Evolutionary conservation across 2,888 invertebrate species (phyloP), one percentile per base, ranked within the genome.

Genomic region (Digitonthophagus gazella): DNA sequence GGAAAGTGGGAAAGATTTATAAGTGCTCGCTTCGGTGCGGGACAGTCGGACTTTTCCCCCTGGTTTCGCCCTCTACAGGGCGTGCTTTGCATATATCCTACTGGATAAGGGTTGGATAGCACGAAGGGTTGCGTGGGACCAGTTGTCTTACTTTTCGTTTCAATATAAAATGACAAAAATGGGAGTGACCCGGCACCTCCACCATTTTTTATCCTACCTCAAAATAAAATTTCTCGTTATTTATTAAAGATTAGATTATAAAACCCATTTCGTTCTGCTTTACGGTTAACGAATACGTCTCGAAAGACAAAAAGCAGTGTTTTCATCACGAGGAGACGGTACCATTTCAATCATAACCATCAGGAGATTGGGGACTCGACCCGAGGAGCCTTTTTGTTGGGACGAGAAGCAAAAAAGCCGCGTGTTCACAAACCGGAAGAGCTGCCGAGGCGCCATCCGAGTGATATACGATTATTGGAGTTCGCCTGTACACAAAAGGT

Each of bases 161-260:
- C 11, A 44, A 44, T 44, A 11, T 44, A 44, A 44, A 44, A 44
- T 44, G 28, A 11, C 11, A 44, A 44, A 44, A 44, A 44, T 44
- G n/a, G n/a, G n/a, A n/a, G n/a, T n/a, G n/a, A 44, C 54, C 54
- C 54, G 54, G 57, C 57, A 5, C 57, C 57, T 57, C 57, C 57
- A 11, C 57, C 57, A 57, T 1, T 57, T n/a, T 57, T 14, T n/a
- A 57, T n/a, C n/a, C n/a, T n/a, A n/a, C n/a, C n/a, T n/a, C n/a
- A n/a, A n/a, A n/a, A n/a, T n/a, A n/a, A n/a, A n/a, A n/a, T n/a
- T n/a, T n/a, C n/a, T n/a, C n/a, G n/a, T n/a, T n/a, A n/a, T n/a
- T n/a, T n/a, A n/a, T n/a, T n/a, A n/a, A n/a, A n/a, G n/a, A n/a
- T n/a, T n/a, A n/a, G n/a, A n/a, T n/a, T n/a, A n/a, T n/a, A n/a